Evolutionary conservation across 2,797 vertebrate genomes (phyloP), one percentile per base, ranked within the genome.

Genomic region (Anabas testudineus): DNA sequence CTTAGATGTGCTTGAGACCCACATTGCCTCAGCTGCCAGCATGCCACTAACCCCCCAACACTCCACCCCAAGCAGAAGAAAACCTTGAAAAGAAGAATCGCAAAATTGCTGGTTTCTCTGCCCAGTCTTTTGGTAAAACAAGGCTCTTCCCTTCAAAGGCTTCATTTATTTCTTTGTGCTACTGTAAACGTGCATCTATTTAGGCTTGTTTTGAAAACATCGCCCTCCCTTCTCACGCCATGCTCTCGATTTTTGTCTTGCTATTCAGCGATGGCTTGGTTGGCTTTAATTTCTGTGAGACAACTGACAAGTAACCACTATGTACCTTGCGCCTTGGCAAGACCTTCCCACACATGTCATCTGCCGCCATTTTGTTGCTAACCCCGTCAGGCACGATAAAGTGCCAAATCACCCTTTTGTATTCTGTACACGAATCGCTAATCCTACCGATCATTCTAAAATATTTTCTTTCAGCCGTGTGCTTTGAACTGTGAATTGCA

Each of bases 1-100:
- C 88, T 90, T 84, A 88, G 91, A 93, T 91, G 90, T 90, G 91
- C 88, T 88, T 89, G 83, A 89, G 91, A 91, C 80, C 85, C 89
- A 82, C 81, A 91, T 91, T 88, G 89, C 85, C 76, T 90, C 86
- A 85, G 77, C 89, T 86, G 86, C 89, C 88, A 87, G 82, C 47
- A 62, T 66, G 6, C 78, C 69, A 74, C 87, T 76, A 84, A 78
- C 83, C 85, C 80, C 88, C 80, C 71, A 86, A 89, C 85, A 82
- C 85, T 87, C 89, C 82, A 79, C 72, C 87, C 75, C 61, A 66
- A 87, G 83, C 74, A 88, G 64, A 88, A 78, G 82, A 84, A 82
- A 84, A 84, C 85, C 80, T 76, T 87, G 78, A 88, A 89, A 87
- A 87, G 84, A 87, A 85, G 86, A 83, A 87, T 87, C 16, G 67